Evolutionary conservation across 2,888 invertebrate species (phyloP), one percentile per base, ranked within the genome.

Genomic region (Netelia virgata): DNA sequence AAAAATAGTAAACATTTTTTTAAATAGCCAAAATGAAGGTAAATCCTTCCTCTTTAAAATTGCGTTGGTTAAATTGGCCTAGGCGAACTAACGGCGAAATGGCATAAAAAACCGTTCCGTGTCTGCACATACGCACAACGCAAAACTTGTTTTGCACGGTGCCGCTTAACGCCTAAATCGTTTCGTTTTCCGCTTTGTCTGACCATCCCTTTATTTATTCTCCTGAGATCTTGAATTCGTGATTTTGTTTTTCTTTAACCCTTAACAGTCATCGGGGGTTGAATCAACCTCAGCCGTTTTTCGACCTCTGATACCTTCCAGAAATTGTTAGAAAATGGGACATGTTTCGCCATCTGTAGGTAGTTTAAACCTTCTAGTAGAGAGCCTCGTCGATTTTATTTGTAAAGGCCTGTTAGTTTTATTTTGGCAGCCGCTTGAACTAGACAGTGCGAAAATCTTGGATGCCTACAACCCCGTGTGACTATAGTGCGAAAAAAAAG

Each of bases 91-190:
- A 1, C 23, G 23, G 23, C 23, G 23, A 23, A 23, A 23, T 23
- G 23, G 23, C 23, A 23, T 23, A 23, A 23, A 23, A 23, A 23
- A 23, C 23, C 23, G 23, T 2, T 1, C 23, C 23, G 23, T n/a
- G n/a, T n/a, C n/a, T 55, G 55, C 8, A 55, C 43, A 41, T 79
- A 18, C 55, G 23, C 53, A 85, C 77, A 83, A 78, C 86, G 83
- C 73, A 84, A 87, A 61, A 77, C 14, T 73, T 81, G 70, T 41
- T 57, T 81, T 84, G 66, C 84, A 77, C 77, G 63, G 72, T 80
- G 80, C 72, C 66, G 47, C 68, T 73, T 73, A 69, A 64, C 59
- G 73, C 23, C 73, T 80, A 76, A 80, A 68, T 61, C 61, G 55
- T 53, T 74, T 75, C 18, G 50, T 50, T 53, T 74, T 14, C 36